Evolutionary conservation across 2,888 invertebrate species (phyloP), one percentile per base, ranked within the genome.

Genomic region (Cantharis rustica): DNA sequence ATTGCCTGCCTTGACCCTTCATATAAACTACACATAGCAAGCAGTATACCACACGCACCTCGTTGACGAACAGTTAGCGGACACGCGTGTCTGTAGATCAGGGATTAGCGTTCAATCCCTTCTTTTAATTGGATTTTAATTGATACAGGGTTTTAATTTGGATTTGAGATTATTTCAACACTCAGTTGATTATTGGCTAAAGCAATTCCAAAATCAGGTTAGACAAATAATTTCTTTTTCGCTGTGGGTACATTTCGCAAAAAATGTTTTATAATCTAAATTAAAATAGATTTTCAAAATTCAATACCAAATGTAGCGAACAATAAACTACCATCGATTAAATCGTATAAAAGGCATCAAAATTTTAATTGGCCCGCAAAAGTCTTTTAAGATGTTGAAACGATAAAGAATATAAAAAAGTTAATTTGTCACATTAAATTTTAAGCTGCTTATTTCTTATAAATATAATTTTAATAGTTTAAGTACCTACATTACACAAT

Each of bases 121-220:
- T 81, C 82, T 84, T 84, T 83, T 84, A 84, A 86, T 85, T 85
- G 84, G 83, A 86, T 84, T 85, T 85, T 85, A 85, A 86, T 85
- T 83, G 84, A 83, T 84, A 78, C 78, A 78, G 78, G 75, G 75
- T 77, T 77, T 77, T 77, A 77, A 77, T 77, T 77, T 77, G 77
- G 77, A 77, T 77, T 77, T 73, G 71, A 75, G 77, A 75, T 77
- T 77, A 75, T 71, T 77, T 75, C 75, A 77, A 75, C 77, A 77
- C 75, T 77, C 77, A 77, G 61, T 77, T 75, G 77, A 77, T 77
- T 77, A 77, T 77, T 77, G 77, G 77, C 72, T 69, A 75, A 64
- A 66, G 72, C 72, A 74, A 77, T 74, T 75, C 77, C 72, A 71
- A 77, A 73, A 77, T 73, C 74, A 77, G 68, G 73, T 74, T 73